Percentiles rank a stretch among this genome's conserved stretches.
Conservation (phyloP, 30 jellyfish, hydroid and myxozoan genomes). For the Clytia hemisphaerica region DNA sequence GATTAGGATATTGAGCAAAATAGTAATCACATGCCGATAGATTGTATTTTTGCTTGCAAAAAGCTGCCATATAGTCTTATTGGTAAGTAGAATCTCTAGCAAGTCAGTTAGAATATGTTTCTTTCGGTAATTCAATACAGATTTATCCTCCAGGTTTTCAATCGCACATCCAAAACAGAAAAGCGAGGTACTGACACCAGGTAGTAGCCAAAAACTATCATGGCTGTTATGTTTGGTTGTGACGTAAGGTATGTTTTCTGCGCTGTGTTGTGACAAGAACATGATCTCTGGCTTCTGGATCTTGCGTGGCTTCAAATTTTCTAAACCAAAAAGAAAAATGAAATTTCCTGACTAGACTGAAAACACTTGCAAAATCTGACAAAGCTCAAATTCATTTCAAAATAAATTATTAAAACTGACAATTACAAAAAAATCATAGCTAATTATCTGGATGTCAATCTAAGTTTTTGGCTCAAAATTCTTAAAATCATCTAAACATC, state of each 20-base stretch:
- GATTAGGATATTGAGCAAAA: conserved; percentile 36
- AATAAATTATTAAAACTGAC: no score
- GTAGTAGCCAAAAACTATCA: conserved; percentile 60
- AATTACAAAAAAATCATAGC: no score
- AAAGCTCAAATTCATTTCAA: no score
- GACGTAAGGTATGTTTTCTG: background rate
- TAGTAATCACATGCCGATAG: conserved; percentile 30
- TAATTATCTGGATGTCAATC: no score
- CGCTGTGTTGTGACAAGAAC: conserved; percentile 6
- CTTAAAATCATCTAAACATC: no score
- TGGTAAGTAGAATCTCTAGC: conserved; percentile 37
- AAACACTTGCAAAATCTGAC: no score
- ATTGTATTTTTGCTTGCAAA: conserved; percentile 24
- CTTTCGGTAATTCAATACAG: conserved; percentile 38
- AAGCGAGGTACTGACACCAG: conserved; percentile 20
- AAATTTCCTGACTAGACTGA: no score
- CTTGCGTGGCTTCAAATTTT: no score
- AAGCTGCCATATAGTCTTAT: conserved; percentile 30
- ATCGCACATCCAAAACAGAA: conserved; percentile 83
- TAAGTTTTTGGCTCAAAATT: no score
- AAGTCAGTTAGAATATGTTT: conserved; percentile 48
- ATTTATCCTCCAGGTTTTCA: conserved; percentile 50
- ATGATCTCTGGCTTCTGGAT: no score
- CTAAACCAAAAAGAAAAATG: no score
- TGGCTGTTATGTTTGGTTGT: conserved; percentile 45